Percentiles rank a stretch among this genome's conserved stretches.
These are phyloP conservation scores for Dryobates pubescens DNA, from an alignment of 2,797 vertebrate genomes.

Conservation along the genomic window DNA sequence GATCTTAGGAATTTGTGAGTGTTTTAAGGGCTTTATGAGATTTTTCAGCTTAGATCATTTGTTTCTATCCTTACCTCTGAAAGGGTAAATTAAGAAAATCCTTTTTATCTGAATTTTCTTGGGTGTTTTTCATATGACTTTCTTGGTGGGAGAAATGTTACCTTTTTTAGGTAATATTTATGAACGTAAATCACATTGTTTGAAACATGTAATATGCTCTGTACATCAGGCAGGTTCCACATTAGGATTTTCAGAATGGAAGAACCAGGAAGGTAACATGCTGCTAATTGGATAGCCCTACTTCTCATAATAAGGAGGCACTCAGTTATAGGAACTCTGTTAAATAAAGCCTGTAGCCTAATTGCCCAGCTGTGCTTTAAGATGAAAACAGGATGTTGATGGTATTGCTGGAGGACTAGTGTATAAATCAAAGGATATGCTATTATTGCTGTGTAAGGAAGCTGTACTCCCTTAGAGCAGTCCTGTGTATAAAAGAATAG, in stretches of 20 bases:
- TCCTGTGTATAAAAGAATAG: constrained; percentile 58
- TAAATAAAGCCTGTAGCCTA: constrained; percentile 29
- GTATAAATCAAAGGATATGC: constrained; percentile 71
- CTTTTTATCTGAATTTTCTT: background rate
- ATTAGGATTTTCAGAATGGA: background rate
- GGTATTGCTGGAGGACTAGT: constrained; percentile 48
- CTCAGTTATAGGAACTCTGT: background rate
- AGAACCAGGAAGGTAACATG: background rate
- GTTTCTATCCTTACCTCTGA: background rate
- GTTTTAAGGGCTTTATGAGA: background rate
- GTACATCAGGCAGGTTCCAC: background rate
- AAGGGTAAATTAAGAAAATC: background rate
- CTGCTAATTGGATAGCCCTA: background rate
- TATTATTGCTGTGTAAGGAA: constrained; percentile 68
- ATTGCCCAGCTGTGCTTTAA: constrained; percentile 59
- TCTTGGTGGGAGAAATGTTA: background rate
- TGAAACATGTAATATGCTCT: background rate
- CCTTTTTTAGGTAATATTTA: background rate
- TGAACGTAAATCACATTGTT: background rate
- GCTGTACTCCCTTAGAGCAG: constrained; percentile 41
- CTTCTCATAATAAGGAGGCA: background rate
- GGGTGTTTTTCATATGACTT: background rate
- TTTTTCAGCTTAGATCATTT: background rate
- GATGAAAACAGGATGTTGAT: constrained; percentile 71
- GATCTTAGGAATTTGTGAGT: background rate